Base-by-base conservation (phyloP, 92 coral and sea anemone genomes). In the Micromussa lordhowensis region DNA sequence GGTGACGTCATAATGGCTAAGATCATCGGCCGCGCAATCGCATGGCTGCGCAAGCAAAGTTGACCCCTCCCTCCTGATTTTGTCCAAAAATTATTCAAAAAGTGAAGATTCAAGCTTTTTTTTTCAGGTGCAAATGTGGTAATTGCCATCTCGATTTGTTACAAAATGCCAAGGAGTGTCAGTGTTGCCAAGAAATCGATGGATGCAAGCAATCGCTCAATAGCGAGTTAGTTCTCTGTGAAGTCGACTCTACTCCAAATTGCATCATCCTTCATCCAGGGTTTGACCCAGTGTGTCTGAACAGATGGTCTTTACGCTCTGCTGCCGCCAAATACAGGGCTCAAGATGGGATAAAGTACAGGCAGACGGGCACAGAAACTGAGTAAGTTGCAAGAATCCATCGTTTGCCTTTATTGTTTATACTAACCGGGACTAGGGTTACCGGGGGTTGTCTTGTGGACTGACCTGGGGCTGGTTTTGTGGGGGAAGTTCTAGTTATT, bases 121-220 rank as follows among this genome's bases (percentile, higher is more conserved):
- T 81, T 58, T 24, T n/a, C 72, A 89, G 92, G 88, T 89, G 88
- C 80, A 83, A 76, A 21, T 84, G 88, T 78, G 88, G 88, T 12
- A 59, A 88, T 21, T 87, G 91, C 58, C n/a, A 75, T 32, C 64
- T 76, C 24, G 68, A 73, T 1, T 40, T 81, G 3, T 82, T 86
- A 28, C 82, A 61, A 82, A 91, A 82, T 31, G 59, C 81, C 13
- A 75, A 71, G 16, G 93, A 91, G 78, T 87, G 93, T 54, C 61
- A 61, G 30, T 91, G 93, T 82, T 91, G 93, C 73, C 88, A 64
- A 24, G 93, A 91, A 79, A 88, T 88, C 32, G 89, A 88, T 18
- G 61, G 36, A 8, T 88, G 92, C 69, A 35, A 78, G 30, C 83
- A 78, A 48, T 69, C 92, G 13, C 72, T 88, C 44, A 58, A 53